Evolutionary conservation across 2,797 vertebrate genomes (phyloP), one percentile per base, ranked within the genome.

Genomic region (Percopsis omiscomaycus): DNA sequence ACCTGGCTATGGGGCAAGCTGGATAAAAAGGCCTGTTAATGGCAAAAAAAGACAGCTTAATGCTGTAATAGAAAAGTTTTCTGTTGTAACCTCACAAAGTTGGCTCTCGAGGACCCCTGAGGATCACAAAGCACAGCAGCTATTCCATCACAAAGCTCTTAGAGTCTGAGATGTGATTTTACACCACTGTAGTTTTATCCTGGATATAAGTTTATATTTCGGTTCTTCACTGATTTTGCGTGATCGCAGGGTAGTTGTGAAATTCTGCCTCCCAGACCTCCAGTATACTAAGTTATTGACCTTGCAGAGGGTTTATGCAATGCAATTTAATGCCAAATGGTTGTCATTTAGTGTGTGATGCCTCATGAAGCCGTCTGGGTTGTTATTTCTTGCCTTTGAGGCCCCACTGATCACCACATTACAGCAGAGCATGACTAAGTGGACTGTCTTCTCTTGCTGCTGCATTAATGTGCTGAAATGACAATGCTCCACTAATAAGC

Each of bases 341-440:
- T 77, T 85, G 82, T 88, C 86, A 88, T 92, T 91, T 89, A 71
- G 79, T 73, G 77, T 77, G 83, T 81, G 77, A 86, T 83, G 89
- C 79, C 88, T 90, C 89, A 90, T 89, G 82, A 88, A 92, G 79
- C 77, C 80, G 75, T 87, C 81, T 79, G 72, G 82, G 79, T 79
- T 87, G 78, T 88, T 89, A 88, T 88, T 83, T 83, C 77, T 80
- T 73, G 81, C 81, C 84, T 90, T 78, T 57, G 59, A 88, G 86
- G 83, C 79, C 79, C 73, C 67, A 69, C 83, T 88, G 87, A 89
- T 91, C 81, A 84, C 82, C 81, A 77, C 79, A 85, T 90, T 87
- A 85, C 85, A 83, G 80, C 62, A 71, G 79, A 80, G 90, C 89
- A 81, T 89, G 86, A 91, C 89, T 91, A 91, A 92, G 84, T 91